A percentile compares a stretch with the other conserved stretches of the same genome.
Conservation (phyloP, 2,797 vertebrate species). For the Lacerta agilis region DNA sequence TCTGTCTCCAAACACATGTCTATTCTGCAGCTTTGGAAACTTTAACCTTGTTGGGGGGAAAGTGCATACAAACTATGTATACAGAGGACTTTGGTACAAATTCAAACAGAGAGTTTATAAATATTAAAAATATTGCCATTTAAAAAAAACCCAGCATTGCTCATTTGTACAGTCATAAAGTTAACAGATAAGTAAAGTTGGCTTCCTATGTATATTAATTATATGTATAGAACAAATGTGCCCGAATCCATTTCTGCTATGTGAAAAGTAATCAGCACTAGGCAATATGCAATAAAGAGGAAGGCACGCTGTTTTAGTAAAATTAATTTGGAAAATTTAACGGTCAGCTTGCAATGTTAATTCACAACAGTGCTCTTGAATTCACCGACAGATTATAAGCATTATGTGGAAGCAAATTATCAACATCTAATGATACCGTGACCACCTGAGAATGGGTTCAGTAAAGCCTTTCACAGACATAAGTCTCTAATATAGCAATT, state of each 20-base stretch:
- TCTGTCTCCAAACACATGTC: background rate
- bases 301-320: background rate
- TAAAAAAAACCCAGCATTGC: slow-evolving; percentile 20
- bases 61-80: rapidly evolving
- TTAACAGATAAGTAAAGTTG: slow-evolving; percentile 5
- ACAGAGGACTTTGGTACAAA: background rate
- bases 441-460: background rate
- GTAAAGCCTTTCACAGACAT: background rate
- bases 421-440: too few relatives aligned
- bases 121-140: background rate
- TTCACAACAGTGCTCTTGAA: background rate
- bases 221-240: background rate
- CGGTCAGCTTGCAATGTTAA: too few relatives aligned
- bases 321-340: background rate
- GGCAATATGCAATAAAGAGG: background rate
- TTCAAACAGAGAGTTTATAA: background rate
- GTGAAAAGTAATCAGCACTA: slow-evolving; percentile 29
- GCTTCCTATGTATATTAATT: background rate
- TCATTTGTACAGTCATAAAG: slow-evolving; percentile 24
- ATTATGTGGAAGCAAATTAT: background rate
- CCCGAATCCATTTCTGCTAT: background rate
- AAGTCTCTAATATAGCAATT: background rate
- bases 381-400: background rate
- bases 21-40: slow-evolving; percentile 23
- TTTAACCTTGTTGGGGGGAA: background rate